Evolutionary conservation across 1,140 invertebrate genomes (phyloP).

Genomic region (Panonychus citri): DNA sequence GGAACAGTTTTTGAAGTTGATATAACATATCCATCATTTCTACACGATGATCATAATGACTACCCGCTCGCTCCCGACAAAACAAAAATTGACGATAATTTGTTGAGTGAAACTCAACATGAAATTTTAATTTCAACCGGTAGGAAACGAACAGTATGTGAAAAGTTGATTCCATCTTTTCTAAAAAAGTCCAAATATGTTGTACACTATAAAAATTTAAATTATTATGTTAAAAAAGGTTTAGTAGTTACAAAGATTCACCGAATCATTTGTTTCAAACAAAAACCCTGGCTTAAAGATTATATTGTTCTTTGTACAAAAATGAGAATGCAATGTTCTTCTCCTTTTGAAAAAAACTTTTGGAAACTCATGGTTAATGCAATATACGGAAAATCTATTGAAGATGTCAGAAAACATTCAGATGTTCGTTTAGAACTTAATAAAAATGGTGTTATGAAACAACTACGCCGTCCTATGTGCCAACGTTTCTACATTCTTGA

Average conservation of each 20-base stretch:
- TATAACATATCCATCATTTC: too few species aligned
- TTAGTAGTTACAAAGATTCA: slow-evolving; percentile 26
- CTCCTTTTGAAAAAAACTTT: slow-evolving; percentile 19
- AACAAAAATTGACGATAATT: too few species aligned
- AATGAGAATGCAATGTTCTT: slow-evolving; percentile 14
- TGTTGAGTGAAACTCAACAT: too few species aligned
- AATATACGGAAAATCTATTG: slow-evolving; percentile 27
- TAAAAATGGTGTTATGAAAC: slow-evolving; percentile 17
- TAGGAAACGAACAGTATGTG: too few species aligned
- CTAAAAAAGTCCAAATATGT: too few species aligned
- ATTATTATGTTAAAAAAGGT: slow-evolving; percentile 26
- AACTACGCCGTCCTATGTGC: slow-evolving; percentile 23
- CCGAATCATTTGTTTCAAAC: slow-evolving; percentile 25
- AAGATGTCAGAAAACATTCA: slow-evolving; percentile 25
- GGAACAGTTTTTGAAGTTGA: too few species aligned
- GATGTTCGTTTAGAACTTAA: slow-evolving; percentile 22
- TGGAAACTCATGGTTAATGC: slow-evolving; percentile 25
- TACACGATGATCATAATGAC: too few species aligned
- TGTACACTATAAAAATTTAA: too few species aligned
- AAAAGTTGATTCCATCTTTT: too few species aligned
- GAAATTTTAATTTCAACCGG: too few species aligned
- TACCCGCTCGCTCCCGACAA: too few species aligned
- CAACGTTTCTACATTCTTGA: too few species aligned
- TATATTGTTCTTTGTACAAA: slow-evolving; percentile 25
- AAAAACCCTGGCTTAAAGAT: slow-evolving; percentile 25